Base-by-base conservation (phyloP, 2,113 vertebrate genomes). In the Lutjanus erythropterus region DNA sequence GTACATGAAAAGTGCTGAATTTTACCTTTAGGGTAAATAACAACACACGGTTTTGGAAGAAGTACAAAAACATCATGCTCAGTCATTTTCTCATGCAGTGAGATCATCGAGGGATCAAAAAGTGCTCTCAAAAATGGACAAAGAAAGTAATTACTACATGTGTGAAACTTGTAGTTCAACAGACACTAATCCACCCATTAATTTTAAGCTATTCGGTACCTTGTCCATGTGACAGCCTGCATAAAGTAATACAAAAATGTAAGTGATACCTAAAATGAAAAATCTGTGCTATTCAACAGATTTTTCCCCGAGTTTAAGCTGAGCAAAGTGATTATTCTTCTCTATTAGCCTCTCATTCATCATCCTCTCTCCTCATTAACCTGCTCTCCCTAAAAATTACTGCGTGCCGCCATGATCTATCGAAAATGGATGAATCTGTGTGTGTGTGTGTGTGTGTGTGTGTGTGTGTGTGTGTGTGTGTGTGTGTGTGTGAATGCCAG, bases 341-440 rank as follows among this genome's bases (percentile, higher is more conserved):
- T 72, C 56, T 7, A 74, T 84, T 83, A 66, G 70, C 50, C 61
- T 25, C 62, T 80, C 76, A 83, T 90, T 79, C 67, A 85, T 89
- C 70, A 84, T 71, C 25, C 31, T 53, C 61, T 37, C 31, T 77
- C 50, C 50, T 49, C 67, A 66, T 85, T 84, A 81, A 82, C 77
- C 80, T 81, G 74, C 55, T 77, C 73, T 42, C 42, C 16, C 33
- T 21, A 50, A 33, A n/a, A 58, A 44, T 65, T 33, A 71, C 53
- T 44, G 14, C 19, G 27, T 44, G 60, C 68, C 55, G 14, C 68
- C 55, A 10, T 42, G 31, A 67, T 39, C 21, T 61, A 47, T n/a
- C 14, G 27, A n/a, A 60, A 75, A 68, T 25, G 18, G 53, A 37
- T 42, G 67, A 41, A 44, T 16, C 14, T 49, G 27, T 50, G 37